These are phyloP conservation scores for Physella acuta DNA, from an alignment of 1,140 invertebrate species.

Conservation along the genomic window DNA sequence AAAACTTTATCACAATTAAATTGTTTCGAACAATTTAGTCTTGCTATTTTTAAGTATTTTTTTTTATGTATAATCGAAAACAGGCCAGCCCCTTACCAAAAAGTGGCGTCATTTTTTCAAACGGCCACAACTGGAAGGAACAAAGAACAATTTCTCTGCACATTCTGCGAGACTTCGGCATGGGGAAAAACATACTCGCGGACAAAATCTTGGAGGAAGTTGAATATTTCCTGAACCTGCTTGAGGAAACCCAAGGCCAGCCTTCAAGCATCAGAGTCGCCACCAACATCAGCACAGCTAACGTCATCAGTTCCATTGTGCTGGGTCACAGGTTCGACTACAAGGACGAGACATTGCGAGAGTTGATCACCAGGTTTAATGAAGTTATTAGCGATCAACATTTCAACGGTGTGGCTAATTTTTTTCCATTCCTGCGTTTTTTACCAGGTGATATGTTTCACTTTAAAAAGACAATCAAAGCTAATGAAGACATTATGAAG, in stretches of 20 bases:
- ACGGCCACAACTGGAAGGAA: not conserved
- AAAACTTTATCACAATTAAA: too few species aligned
- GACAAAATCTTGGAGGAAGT: conserved; percentile 66
- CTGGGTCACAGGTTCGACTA: conserved; percentile 86
- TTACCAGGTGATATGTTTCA: conserved; percentile 38
- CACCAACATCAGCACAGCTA: conserved; percentile 72
- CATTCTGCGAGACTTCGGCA: conserved; percentile 76
- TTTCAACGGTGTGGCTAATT: conserved; percentile 25
- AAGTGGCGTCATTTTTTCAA: not conserved
- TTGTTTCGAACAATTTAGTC: too few species aligned
- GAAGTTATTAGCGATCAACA: conserved; percentile 15
- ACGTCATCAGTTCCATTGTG: conserved; percentile 86
- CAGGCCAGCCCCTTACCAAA: too few species aligned
- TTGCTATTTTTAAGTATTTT: too few species aligned
- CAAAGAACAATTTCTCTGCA: conserved; percentile 70
- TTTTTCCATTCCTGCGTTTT: conserved; percentile 30
- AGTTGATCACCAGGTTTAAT: conserved; percentile 20
- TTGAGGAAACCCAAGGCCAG: conserved; percentile 6
- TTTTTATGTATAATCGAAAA: too few species aligned
- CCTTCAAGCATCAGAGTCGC: conserved; percentile 1
- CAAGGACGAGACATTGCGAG: conserved; percentile 32
- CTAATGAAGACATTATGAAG: conserved; percentile 15
- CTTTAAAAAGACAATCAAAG: conserved; percentile 7
- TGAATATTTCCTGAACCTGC: conserved; percentile 12
- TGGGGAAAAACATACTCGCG: conserved; percentile 72